Percentiles rank a stretch among this genome's conserved stretches.
Evolutionary conservation across 2,888 invertebrate genomes (phyloP).

Genomic region (Oscheius myriophilus): DNA sequence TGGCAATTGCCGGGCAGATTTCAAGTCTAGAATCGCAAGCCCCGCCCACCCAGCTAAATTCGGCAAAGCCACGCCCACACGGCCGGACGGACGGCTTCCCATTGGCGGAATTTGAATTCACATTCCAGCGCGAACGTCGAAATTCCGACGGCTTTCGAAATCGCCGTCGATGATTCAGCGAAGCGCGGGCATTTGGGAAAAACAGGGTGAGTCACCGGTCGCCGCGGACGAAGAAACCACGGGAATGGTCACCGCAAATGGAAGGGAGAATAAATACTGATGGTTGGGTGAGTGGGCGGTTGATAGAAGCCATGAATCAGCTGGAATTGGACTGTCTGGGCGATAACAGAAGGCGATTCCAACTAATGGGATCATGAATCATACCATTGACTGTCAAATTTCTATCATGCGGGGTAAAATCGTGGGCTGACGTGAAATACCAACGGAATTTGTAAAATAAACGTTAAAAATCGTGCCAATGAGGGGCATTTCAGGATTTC

Average conservation of each 20-base stretch:
- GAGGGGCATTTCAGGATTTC: too few species aligned
- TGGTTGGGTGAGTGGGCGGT: not conserved
- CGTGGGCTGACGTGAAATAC: too few species aligned
- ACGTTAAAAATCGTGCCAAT: too few species aligned
- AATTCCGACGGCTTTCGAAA: conserved; percentile 7
- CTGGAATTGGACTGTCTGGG: not conserved
- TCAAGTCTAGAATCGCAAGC: not conserved
- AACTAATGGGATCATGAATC: not conserved
- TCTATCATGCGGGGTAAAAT: too few species aligned
- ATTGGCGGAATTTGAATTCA: conserved; percentile 21
- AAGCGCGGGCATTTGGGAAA: not conserved
- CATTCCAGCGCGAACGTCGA: conserved; percentile 15
- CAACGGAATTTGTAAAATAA: too few species aligned
- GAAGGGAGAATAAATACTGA: not conserved
- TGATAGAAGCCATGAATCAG: not conserved
- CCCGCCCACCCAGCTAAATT: conserved; percentile 10
- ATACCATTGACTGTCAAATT: too few species aligned
- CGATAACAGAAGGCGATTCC: not conserved
- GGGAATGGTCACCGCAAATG: not conserved
- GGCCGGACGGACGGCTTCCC: not conserved
- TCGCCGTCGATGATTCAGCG: conserved; percentile 7
- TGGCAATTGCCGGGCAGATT: not conserved
- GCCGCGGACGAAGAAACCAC: too few species aligned
- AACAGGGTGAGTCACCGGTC: conserved; percentile 9
- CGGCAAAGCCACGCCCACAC: conserved; percentile 2